Conservation (phyloP, 2,113 vertebrate genomes). For the Bos indicus region DNA sequence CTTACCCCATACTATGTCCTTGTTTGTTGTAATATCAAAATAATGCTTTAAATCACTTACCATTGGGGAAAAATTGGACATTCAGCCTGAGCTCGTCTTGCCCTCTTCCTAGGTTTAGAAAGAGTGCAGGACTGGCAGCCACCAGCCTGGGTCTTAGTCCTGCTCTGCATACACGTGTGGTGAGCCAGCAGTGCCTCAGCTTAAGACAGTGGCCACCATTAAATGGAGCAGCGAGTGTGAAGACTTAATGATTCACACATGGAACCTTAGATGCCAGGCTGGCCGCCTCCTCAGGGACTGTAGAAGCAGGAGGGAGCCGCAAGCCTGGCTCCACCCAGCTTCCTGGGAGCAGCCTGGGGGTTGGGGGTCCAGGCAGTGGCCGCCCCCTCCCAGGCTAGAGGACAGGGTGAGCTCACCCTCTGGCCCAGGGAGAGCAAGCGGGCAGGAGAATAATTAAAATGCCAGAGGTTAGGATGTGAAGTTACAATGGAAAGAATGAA, state of each 20-base stretch:
- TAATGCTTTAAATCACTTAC: background rate
- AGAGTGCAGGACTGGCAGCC: background rate
- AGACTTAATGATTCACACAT: background rate
- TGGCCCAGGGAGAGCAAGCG: slow-evolving; percentile 30
- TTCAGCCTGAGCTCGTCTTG: background rate
- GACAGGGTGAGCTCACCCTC: slow-evolving; percentile 67
- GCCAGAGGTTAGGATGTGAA: slow-evolving; percentile 64
- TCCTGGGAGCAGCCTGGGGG: background rate
- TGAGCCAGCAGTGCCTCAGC: background rate
- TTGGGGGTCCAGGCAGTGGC: background rate
- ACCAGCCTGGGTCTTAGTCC: background rate
- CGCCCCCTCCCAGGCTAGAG: background rate
- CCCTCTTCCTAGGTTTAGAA: background rate
- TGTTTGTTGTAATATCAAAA: background rate
- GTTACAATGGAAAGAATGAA: slow-evolving; percentile 73
- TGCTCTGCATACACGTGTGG: background rate
- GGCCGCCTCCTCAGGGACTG: background rate
- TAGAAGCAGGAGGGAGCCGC: background rate
- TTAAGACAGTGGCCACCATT: background rate
- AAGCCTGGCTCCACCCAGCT: background rate
- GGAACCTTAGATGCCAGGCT: background rate
- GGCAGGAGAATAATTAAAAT: slow-evolving; percentile 65
- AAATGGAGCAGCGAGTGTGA: background rate
- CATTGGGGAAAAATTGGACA: background rate
- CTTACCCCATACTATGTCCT: too few relatives aligned